Evolutionary conservation across 2,113 vertebrate species (phyloP).

Genomic region (Corapipo altera): DNA sequence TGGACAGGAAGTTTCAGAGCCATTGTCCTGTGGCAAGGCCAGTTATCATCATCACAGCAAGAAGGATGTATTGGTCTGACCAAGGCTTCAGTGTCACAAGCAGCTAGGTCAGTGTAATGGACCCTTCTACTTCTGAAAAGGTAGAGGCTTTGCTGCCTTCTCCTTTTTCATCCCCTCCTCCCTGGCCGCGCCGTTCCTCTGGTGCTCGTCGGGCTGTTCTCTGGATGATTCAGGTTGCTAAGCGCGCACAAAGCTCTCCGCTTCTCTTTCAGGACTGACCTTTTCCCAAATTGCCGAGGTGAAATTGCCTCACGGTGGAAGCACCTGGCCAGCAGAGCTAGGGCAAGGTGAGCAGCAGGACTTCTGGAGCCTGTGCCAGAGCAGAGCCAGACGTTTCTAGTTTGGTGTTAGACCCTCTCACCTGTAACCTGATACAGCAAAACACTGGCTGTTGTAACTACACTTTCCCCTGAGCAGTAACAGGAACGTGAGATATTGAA

Average conservation of each 20-base stretch:
- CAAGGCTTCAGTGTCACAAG: not conserved
- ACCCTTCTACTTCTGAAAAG: not conserved
- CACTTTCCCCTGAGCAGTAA: not conserved
- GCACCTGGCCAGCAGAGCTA: not conserved
- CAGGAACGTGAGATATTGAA: not conserved
- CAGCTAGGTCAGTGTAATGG: not conserved
- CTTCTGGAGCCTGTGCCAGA: not conserved
- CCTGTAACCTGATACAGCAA: not conserved
- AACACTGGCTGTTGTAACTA: not conserved
- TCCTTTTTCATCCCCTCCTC: not conserved
- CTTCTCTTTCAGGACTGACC: slow-evolving; percentile 31
- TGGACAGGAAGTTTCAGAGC: not conserved
- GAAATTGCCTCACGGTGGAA: not conserved
- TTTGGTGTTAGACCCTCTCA: not conserved
- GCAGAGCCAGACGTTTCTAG: not conserved
- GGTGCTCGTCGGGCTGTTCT: not conserved
- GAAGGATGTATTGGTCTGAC: not conserved
- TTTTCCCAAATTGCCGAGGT: not conserved
- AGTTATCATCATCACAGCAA: not conserved
- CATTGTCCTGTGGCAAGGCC: not conserved
- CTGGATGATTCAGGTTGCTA: not conserved
- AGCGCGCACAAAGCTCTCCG: not conserved
- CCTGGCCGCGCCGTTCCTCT: not conserved
- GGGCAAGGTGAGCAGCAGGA: slow-evolving; percentile 39
- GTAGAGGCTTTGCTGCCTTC: not conserved